Evolutionary conservation across 2,797 vertebrate species (phyloP), one percentile per base, ranked within the genome.

Genomic region (Silurus aristotelis): DNA sequence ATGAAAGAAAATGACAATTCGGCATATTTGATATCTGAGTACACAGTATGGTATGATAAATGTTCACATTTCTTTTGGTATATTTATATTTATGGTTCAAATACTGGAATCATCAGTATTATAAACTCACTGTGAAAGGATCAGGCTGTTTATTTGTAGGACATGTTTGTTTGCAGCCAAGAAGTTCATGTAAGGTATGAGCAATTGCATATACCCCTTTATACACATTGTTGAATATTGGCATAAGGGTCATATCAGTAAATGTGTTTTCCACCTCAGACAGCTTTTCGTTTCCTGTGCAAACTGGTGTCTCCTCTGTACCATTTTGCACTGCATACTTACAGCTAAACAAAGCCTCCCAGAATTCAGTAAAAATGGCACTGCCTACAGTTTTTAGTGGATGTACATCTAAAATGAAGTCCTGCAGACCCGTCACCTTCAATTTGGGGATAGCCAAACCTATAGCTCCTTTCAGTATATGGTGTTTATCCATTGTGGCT

Each of bases 161-260:
- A 85, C 93, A 94, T 64, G 87, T 90, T 87, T 91, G 25, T 25
- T 90, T 90, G 77, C 94, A 95, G n/a, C 46, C 81, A 4, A 94
- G 89, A 20, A 92, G 64, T 5, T 2, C 48, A 67, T 95, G 93
- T 61, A 95, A 89, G 10, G 93, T 90, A 52, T 95, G 92, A 17
- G 94, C 94, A 78, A 76, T 19, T 31, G 94, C 92, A 85, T 94
- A 95, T 20, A 95, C 93, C 66, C 85, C 94, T 89, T 94, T 95
- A 72, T 95, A 95, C 2, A 95, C 85, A 68, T 93, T 94, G 83
- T 92, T 91, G 84, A 92, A 91, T 22, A 94, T 93, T 2, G 92
- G 91, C 91, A 94, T 92, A 27, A 92, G 89, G 3, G 93, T 93
- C 92, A 94, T 92, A 78, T 95, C 93, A 77, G 92, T 93, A 85